Conservation (phyloP, 2,113 vertebrate genomes). For the Martes martes region DNA sequence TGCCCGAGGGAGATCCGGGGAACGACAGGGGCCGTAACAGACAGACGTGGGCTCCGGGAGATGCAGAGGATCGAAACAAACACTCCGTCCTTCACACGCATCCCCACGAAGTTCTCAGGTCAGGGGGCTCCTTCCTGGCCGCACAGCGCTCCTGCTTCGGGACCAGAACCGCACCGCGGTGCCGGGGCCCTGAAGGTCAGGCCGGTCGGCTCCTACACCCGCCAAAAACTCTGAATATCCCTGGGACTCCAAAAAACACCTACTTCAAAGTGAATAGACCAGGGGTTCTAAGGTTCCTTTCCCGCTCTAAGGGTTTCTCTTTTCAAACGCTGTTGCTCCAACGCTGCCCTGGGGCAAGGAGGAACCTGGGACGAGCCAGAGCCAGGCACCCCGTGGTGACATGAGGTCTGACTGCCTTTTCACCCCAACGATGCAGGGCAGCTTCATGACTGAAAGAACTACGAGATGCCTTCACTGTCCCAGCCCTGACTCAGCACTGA, state of each 20-base stretch:
- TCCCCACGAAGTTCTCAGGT: background rate
- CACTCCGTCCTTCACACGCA: rapidly evolving
- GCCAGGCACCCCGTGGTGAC: background rate
- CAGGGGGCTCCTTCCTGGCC: background rate
- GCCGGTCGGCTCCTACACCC: too few relatives aligned
- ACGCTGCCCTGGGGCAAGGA: background rate
- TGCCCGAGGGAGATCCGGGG: background rate
- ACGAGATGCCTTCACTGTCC: background rate
- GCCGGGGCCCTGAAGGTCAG: background rate
- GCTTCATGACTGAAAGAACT: background rate
- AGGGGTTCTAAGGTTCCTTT: too few relatives aligned
- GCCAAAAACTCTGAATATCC: rapidly evolving
- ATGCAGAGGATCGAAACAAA: background rate
- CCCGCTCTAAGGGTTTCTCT: rapidly evolving
- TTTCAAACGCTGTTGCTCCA: background rate
- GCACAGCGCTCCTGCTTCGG: rapidly evolving
- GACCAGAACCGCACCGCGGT: rapidly evolving
- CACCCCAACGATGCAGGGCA: background rate
- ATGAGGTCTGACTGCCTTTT: background rate
- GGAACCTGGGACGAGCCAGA: too few relatives aligned
- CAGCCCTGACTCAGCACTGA: background rate
- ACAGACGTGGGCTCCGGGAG: background rate
- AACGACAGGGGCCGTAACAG: rapidly evolving
- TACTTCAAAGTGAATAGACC: background rate
- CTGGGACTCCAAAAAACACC: background rate